A percentile compares a stretch with the other conserved stretches of the same genome.
These are phyloP conservation scores for Periparus ater DNA, from an alignment of 2,797 vertebrate genomes.

Conservation along the genomic window DNA sequence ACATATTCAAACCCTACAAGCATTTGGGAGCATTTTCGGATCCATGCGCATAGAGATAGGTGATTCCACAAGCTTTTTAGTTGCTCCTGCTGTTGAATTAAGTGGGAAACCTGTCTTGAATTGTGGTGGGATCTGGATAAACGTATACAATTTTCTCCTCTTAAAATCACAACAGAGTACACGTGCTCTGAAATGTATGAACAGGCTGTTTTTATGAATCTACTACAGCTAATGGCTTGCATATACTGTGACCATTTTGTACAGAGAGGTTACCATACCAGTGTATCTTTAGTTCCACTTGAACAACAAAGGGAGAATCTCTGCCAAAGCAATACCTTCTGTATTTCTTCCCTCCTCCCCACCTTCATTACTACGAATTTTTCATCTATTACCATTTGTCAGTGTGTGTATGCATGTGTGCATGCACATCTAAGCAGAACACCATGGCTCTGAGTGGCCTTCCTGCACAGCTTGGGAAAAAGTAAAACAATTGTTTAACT, in stretches of 20 bases:
- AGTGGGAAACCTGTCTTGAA: neutral
- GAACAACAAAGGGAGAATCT: neutral
- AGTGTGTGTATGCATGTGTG: fast-evolving
- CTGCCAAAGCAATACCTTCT: neutral
- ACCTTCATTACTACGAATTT: neutral
- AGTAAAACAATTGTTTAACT: neutral
- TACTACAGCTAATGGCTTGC: neutral
- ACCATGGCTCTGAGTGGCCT: neutral
- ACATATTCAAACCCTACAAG: neutral
- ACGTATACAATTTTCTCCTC: neutral
- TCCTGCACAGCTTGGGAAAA: neutral
- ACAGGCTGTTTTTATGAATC: neutral
- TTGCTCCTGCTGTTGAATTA: neutral
- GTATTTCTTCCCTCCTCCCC: neutral
- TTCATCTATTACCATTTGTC: neutral
- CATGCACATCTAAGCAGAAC: fast-evolving
- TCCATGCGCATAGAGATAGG: neutral
- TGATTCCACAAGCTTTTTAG: neutral
- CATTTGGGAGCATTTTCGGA: neutral
- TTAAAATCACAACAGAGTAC: neutral
- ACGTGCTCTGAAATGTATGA: neutral
- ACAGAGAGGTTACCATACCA: neutral
- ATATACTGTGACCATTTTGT: neutral
- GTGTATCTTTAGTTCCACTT: neutral
- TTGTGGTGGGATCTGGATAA: neutral